Percentiles rank a stretch among this genome's conserved stretches.
These are phyloP conservation scores for Isotomurus palustris DNA, from an alignment of 2,888 invertebrate species.

Conservation along the genomic window DNA sequence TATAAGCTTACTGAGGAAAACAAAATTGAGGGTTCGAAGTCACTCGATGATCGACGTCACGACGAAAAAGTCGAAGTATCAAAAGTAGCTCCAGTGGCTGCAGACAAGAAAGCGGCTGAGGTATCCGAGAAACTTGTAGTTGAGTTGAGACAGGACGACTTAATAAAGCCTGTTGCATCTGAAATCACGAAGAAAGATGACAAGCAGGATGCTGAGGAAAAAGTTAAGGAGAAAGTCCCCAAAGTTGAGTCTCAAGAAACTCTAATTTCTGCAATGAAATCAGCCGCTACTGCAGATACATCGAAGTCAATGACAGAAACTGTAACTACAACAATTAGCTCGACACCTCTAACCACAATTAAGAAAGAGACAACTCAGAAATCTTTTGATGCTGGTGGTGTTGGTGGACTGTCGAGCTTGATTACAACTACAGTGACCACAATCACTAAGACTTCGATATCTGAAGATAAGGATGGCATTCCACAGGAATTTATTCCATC, in stretches of 20 bases:
- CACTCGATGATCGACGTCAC: no score
- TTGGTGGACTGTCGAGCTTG: no score
- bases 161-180: not conserved
- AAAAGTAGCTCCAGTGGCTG: not conserved
- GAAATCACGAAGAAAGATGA: not conserved
- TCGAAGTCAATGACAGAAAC: no score
- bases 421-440: not conserved
- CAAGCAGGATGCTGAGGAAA: not conserved
- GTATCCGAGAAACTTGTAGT: not conserved
- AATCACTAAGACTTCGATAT: not conserved
- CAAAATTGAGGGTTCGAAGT: conserved; percentile 15
- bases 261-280: no score
- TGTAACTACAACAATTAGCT: no score
- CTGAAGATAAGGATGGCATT: no score
- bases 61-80: not conserved
- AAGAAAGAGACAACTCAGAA: no score
- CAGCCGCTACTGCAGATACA: no score
- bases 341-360: no score
- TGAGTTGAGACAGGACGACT: no score
- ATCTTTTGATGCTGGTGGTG: no score
- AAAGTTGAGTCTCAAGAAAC: not conserved
- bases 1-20: conserved; percentile 22
- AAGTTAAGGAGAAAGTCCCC: not conserved
- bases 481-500: no score
- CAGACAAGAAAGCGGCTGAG: not conserved